Evolutionary conservation across 2,113 vertebrate genomes (phyloP), one percentile per base, ranked within the genome.

Genomic region (Syngnathus typhle): DNA sequence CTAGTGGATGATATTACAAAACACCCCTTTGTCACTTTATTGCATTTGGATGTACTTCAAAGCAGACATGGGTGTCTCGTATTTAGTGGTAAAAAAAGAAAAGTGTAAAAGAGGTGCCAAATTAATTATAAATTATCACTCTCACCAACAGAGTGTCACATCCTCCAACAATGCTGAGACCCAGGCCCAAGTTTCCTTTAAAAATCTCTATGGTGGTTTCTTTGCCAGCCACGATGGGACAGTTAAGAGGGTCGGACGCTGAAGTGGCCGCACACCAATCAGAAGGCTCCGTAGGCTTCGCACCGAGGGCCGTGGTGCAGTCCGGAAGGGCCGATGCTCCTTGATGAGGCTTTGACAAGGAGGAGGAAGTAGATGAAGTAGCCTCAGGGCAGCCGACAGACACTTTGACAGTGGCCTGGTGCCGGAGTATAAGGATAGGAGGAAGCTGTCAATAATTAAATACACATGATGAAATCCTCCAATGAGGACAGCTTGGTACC

Each of bases 91-190:
- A 39, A 60, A 60, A 41, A 21, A 41, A n/a, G 9, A 13, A 10
- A 62, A 27, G 5, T 62, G 27, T 36, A 3, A 23, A 62, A 19
- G 39, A 41, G 18, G 47, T 47, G 37, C 37, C 41, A 13, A 19
- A 36, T 41, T 32, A 71, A 61, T 64, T 52, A 41, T 59, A 8
- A 69, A 13, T 54, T 8, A 8, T n/a, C 49, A 11, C 36, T 64
- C 88, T 85, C 75, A 91, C 97, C 94, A 96, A 85, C 64, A 95
- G 83, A 12, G 96, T 96, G 84, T 99, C 96, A 51, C 92, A 93
- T 65, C 97, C 95, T 72, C 96, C 96, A 3, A 98, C 94, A 23
- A 99, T 95, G 87, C 95, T 98, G 67, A 98, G 91, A 60, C 95
- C 95, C 61, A 99, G 93, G 36, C 96, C 94, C 0, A 93, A 89